These are phyloP conservation scores for Axis porcinus DNA, from an alignment of 2,113 vertebrate genomes.

Conservation along the genomic window DNA sequence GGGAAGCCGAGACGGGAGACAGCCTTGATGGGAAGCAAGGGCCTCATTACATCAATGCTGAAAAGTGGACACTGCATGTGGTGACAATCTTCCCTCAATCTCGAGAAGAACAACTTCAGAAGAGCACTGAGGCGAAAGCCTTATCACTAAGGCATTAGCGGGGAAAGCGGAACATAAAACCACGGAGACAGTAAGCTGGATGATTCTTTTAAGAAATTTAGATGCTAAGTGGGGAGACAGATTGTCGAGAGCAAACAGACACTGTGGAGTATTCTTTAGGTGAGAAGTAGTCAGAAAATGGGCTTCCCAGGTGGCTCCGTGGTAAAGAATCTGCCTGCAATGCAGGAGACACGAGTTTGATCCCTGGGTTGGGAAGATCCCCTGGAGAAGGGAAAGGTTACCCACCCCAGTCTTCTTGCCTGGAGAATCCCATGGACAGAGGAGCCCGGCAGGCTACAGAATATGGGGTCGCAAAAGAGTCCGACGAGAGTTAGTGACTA, in stretches of 20 bases:
- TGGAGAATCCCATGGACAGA: not conserved
- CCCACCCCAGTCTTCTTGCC: not conserved
- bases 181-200: not conserved
- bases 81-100: fast-evolving
- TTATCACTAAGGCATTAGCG: not conserved
- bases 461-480: not conserved
- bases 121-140: not conserved
- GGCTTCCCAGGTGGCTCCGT: not conserved
- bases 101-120: not conserved
- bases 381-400: not conserved
- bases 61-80: not conserved
- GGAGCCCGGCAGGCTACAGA: not conserved
- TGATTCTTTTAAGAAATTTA: not conserved
- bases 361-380: not conserved
- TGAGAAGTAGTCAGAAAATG: not conserved
- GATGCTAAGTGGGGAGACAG: not conserved
- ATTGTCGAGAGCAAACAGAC: not conserved
- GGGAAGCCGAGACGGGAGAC: not conserved
- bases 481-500: not conserved
- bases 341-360: fast-evolving
- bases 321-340: not conserved
- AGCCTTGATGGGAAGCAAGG: not conserved
- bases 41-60: not conserved
- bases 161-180: not conserved
- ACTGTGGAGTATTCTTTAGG: not conserved